Base-by-base conservation (phyloP, 2,797 vertebrate genomes). In the Argentina silus region DNA sequence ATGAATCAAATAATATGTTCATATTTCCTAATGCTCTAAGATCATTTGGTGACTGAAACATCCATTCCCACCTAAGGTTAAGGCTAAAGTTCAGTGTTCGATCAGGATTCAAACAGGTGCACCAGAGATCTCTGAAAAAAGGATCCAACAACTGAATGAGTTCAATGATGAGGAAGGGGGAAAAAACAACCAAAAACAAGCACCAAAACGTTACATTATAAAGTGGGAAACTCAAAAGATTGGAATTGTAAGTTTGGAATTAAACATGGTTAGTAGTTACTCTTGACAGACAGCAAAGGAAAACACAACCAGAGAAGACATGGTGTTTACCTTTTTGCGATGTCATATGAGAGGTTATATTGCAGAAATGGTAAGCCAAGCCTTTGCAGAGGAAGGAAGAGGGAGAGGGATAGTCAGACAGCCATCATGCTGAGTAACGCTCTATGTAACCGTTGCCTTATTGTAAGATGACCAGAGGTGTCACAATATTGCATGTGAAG, bases 281-380 rank as follows among this genome's bases (percentile, higher is more conserved):
- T 47, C 17, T 51, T 73, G 47, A 75, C 61, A 56, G 50, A 27
- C 1, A 45, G 65, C 51, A 48, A 53, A 69, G 65, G 27, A 50
- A 69, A 65, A 7, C 47, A 63, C 15, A 55, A 70, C 70, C 15
- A 21, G 6, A 23, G 59, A 69, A 53, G 60, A n/a, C 2, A 15
- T 43, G 56, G 14, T 70, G 44, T 87, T 94, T 94, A 94, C 93
- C 94, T 94, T 79, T 91, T 91, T 15, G 85, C 6, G 81, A 48
- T 79, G 79, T 91, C 85, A 45, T 76, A n/a, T n/a, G n/a, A n/a
- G n/a, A n/a, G 67, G 42, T 91, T 88, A 82, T 81, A 92, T 23
- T 93, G 92, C 14, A 91, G 88, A 75, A 90, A 91, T 5, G 93
- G 91, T 21, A 92, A 80, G 44, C 94, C 95, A 70, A 95, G 93